Percentiles rank a stretch among this genome's conserved stretches.
phyloP scores from a whole-genome alignment of 2,797 vertebrate species.

The Darevskia mixta region DNA sequence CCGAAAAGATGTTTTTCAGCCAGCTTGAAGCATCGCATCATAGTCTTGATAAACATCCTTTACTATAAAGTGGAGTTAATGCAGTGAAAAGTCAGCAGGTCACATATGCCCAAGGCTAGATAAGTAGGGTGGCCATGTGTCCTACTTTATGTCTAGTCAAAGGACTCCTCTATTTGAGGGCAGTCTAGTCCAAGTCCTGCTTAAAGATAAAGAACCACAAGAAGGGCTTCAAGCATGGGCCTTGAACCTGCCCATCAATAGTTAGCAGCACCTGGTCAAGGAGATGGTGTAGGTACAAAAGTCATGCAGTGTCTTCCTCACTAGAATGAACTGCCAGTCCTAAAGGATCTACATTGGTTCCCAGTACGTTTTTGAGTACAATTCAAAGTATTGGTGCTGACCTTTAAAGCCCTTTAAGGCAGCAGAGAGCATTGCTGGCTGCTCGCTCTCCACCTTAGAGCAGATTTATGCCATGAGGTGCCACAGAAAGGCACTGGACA shows the following conservation, averaged over 20 bases:
- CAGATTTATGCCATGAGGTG: too few species aligned
- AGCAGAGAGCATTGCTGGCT: too few species aligned
- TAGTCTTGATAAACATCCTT: background rate
- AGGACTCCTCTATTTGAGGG: background rate
- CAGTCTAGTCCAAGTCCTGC: background rate
- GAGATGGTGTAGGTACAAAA: too few species aligned
- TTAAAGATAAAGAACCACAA: background rate
- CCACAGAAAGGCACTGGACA: too few species aligned
- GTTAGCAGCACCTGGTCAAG: too few species aligned
- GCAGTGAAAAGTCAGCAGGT: background rate
- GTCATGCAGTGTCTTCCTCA: too few species aligned
- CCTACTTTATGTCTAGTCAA: too few species aligned
- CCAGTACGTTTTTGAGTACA: background rate
- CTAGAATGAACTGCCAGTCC: too few species aligned
- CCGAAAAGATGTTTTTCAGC: background rate
- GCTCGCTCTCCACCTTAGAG: too few species aligned
- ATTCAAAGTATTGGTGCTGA: background rate
- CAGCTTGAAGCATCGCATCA: background rate
- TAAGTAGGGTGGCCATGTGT: background rate
- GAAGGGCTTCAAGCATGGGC: background rate
- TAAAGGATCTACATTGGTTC: too few species aligned
- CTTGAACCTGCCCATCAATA: too few species aligned
- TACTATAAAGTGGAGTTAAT: background rate
- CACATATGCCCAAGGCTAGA: background rate
- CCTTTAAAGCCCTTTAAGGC: background rate